Percentiles rank a stretch among this genome's conserved stretches.
These are phyloP conservation scores for Onthophagus sagittarius DNA, from an alignment of 2,888 invertebrate species.

Conservation along the genomic window DNA sequence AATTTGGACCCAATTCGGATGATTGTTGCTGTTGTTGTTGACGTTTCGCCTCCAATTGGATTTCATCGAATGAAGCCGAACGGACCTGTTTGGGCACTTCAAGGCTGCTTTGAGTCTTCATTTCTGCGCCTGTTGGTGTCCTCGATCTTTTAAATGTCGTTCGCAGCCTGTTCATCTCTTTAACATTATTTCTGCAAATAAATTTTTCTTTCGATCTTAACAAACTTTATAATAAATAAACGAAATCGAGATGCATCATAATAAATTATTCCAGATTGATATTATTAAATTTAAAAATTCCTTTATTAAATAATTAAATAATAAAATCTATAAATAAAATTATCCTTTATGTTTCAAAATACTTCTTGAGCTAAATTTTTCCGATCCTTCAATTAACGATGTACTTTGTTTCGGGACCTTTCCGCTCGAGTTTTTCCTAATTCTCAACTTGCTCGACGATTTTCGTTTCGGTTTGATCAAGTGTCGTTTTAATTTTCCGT, in stretches of 20 bases:
- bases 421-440: no score
- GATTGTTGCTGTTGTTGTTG: slow-evolving; percentile 58
- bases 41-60: slow-evolving; percentile 73
- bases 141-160: slow-evolving; percentile 84
- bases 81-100: slow-evolving; percentile 89
- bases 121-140: slow-evolving; percentile 84
- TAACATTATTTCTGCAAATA: background rate
- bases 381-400: no score
- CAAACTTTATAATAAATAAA: no score
- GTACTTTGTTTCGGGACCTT: no score
- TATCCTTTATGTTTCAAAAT: no score
- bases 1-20: slow-evolving; percentile 15
- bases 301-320: no score
- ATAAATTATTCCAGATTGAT: no score
- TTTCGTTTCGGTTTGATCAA: background rate
- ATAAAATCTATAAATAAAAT: no score
- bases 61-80: slow-evolving; percentile 87
- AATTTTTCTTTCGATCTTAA: no score
- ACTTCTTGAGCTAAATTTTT: no score
- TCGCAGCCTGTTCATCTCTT: slow-evolving; percentile 70
- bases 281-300: no score
- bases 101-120: slow-evolving; percentile 88
- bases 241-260: no score
- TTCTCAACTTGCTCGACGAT: background rate
- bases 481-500: background rate